These are phyloP conservation scores for Anarrhichthys ocellatus DNA, from an alignment of 2,113 vertebrate species.

Conservation along the genomic window DNA sequence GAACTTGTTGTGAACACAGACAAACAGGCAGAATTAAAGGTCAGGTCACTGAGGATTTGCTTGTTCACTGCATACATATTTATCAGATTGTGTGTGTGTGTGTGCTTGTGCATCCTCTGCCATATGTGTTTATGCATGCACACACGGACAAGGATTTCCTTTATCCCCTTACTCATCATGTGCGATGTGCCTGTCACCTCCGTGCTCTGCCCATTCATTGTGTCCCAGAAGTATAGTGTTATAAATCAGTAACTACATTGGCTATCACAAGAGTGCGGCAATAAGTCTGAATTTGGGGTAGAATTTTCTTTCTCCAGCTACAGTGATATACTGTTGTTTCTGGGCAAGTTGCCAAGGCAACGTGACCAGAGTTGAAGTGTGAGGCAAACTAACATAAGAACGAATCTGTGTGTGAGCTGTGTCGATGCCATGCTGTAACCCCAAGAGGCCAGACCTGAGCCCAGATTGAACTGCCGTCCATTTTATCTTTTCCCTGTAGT, in stretches of 20 bases:
- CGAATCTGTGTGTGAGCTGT: constrained; percentile 54
- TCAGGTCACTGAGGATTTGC: constrained; percentile 44
- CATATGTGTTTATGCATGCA: background rate
- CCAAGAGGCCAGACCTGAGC: background rate
- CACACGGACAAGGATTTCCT: constrained; percentile 9
- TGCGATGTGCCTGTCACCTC: background rate
- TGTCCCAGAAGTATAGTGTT: constrained; percentile 5
- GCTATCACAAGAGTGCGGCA: constrained; percentile 8
- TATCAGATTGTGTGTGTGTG: constrained; percentile 23
- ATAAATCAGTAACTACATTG: constrained; percentile 34
- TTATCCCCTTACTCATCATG: background rate
- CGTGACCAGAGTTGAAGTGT: constrained; percentile 42
- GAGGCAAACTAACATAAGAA: constrained; percentile 44
- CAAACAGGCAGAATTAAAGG: constrained; percentile 66
- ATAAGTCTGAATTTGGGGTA: constrained; percentile 48
- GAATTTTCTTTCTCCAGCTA: constrained; percentile 40
- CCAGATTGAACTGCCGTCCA: constrained; percentile 9
- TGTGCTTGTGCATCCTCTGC: background rate
- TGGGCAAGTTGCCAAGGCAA: constrained; percentile 65
- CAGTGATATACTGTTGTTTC: constrained; percentile 52
- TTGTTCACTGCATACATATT: constrained; percentile 48
- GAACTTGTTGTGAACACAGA: constrained; percentile 50
- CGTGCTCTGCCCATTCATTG: constrained; percentile 6
- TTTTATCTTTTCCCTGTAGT: background rate
- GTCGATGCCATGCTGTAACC: constrained; percentile 38